Evolutionary conservation across 2,113 vertebrate genomes (phyloP), one percentile per base, ranked within the genome.

Genomic region (Triplophysa rosa): DNA sequence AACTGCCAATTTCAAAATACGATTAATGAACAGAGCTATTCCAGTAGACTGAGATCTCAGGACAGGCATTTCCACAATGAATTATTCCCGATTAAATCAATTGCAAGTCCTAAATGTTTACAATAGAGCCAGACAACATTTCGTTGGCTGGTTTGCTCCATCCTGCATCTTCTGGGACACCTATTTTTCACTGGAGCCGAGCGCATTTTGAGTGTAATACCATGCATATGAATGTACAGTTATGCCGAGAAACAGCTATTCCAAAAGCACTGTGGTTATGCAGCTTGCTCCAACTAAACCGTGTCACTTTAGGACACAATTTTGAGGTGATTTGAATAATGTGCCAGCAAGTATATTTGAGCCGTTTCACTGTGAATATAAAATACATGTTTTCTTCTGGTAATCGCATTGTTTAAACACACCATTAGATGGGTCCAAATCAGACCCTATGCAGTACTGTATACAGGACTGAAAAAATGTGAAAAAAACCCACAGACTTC

Each of bases 31-130:
- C 63, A 67, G 11, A 16, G 73, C 52, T 77, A 70, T 67, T 77
- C 62, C 67, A 80, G 82, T 77, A 40, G 62, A 63, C 54, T 21
- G 29, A 7, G 54, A 80, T 80, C 52, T 75, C 82, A 75, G 49
- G 71, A 65, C 64, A 83, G 82, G 75, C 82, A 80, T 84, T 78
- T 80, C 52, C 82, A 67, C 80, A 84, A 84, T 80, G 62, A 80
- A 80, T 80, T 80, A 73, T 77, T 80, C 40, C 63, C 77, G 78
- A 80, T 84, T 84, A 77, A 77, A 80, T 84, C 78, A 84, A 72
- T 80, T 72, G 73, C 29, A 67, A 78, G 67, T 71, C 52, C 78
- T 77, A 80, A 83, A 75, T 77, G 82, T 68, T 80, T 80, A 83
- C 80, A 83, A 83, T 77, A 83, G 72, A 77, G 67, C 66, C 49